phyloP scores from a whole-genome alignment of 2,888 invertebrate genomes.

The Anagyrus pseudococci region DNA sequence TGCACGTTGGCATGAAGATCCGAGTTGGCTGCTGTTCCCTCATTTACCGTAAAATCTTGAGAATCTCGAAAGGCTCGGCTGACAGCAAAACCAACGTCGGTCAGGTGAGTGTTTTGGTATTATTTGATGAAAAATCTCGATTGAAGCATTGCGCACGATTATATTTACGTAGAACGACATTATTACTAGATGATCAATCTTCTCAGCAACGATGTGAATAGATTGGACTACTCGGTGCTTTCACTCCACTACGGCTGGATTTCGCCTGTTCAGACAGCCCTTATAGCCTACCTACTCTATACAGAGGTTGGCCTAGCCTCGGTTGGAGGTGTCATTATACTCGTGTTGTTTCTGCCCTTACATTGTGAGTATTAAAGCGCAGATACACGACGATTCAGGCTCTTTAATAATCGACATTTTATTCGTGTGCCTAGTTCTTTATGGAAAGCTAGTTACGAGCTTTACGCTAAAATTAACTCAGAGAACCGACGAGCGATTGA shows the following conservation, averaged over 20 bases:
- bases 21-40: conserved; percentile 80
- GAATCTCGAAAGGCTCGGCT: too few relatives aligned
- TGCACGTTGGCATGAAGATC: conserved; percentile 77
- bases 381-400: neutral
- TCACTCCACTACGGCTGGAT: conserved; percentile 82
- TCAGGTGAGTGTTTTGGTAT: conserved; percentile 60
- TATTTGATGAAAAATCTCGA: neutral
- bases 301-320: conserved; percentile 65
- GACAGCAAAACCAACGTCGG: too few relatives aligned
- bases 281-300: conserved; percentile 69
- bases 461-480: conserved; percentile 62
- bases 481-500: conserved; percentile 74
- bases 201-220: conserved; percentile 83
- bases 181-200: conserved; percentile 71
- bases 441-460: conserved; percentile 61
- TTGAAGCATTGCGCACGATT: neutral
- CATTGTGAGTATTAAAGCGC: conserved; percentile 58
- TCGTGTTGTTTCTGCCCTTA: conserved; percentile 64
- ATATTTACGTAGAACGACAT: neutral
- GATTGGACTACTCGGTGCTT: conserved; percentile 76
- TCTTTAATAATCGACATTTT: neutral
- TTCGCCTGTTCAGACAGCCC: conserved; percentile 75
- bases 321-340: conserved; percentile 68
- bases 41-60: conserved; percentile 79
- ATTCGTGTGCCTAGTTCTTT: conserved; percentile 55